Base-by-base conservation (phyloP, 2,888 invertebrate genomes). In the Hylaea fasciaria region DNA sequence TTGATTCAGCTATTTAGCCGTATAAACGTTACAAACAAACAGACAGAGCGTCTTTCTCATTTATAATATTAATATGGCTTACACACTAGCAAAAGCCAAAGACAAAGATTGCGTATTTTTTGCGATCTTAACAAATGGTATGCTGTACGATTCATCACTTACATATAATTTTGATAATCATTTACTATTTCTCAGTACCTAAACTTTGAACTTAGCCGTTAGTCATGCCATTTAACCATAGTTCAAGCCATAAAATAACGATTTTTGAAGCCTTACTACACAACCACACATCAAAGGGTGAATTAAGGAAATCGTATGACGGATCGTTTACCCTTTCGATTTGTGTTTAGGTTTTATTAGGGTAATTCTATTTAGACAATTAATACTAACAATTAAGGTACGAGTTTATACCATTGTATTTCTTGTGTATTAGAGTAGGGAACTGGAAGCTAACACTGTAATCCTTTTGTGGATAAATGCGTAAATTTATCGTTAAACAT, bases 251-350 rank as follows among this genome's bases (percentile, higher is more conserved):
- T 72, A 72, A 77, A 75, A 67, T 68, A 87, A 86, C 83, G 89
- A 87, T 88, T 88, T 86, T 81, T 82, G 80, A 86, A 88, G 81
- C 85, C 83, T 76, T 79, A 82, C 76, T n/a, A 5, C 17, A n/a
- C 29, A 48, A 48, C 52, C 61, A 48, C 61, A 57, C 70, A 73
- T 76, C 16, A 53, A 60, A 81, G 85, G 88, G 85, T 81, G 78
- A 72, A 68, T 69, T 63, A 59, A 78, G 81, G 85, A 86, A 87
- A 85, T 86, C 85, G 71, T 85, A 89, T 10, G 52, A 62, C 14
- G 57, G 48, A 59, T 63, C 55, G 52, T 56, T 64, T 56, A 49
- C 53, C 59, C 59, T 48, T 48, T 49, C 28, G 9, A 43, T 37
- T 53, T 22, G 14, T 49, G 29, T 35, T 17, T 11, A n/a, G n/a